Conservation (phyloP, 2,797 vertebrate species). For the Stomatorhinus walkeri region DNA sequence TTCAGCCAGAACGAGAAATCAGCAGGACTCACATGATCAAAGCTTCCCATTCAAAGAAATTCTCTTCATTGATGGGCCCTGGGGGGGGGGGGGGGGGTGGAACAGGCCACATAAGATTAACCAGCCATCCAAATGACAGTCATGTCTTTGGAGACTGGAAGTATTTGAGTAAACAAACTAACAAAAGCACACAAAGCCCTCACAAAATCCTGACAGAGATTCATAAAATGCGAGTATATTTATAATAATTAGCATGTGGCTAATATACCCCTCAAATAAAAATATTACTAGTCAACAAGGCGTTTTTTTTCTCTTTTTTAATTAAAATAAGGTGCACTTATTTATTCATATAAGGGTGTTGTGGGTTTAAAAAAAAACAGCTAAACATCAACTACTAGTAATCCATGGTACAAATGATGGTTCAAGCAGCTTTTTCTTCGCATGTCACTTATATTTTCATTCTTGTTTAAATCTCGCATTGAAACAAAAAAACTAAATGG, state of each 20-base stretch:
- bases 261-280: not conserved
- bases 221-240: not conserved
- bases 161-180: not conserved
- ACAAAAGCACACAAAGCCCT: not conserved
- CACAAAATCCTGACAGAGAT: not conserved
- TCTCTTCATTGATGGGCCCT: conserved; percentile 96
- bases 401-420: not conserved
- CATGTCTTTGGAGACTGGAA: not conserved
- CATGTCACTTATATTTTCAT: not conserved
- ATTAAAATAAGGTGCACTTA: not conserved
- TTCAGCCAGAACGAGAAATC: not conserved
- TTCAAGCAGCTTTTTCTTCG: not conserved
- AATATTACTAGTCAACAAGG: not conserved
- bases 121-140: not conserved
- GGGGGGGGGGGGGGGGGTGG: conserved; percentile 3
- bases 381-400: not conserved
- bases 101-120: not conserved
- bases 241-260: not conserved
- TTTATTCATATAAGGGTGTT: not conserved
- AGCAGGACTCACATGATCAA: conserved; percentile 84
- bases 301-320: not conserved
- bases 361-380: not conserved
- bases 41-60: conserved; percentile 98
- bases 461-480: not conserved
- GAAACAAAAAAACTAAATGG: not conserved